A percentile compares a stretch with the other conserved stretches of the same genome.
Conservation (phyloP, 2,888 invertebrate species). For the Villa cingulata region DNA sequence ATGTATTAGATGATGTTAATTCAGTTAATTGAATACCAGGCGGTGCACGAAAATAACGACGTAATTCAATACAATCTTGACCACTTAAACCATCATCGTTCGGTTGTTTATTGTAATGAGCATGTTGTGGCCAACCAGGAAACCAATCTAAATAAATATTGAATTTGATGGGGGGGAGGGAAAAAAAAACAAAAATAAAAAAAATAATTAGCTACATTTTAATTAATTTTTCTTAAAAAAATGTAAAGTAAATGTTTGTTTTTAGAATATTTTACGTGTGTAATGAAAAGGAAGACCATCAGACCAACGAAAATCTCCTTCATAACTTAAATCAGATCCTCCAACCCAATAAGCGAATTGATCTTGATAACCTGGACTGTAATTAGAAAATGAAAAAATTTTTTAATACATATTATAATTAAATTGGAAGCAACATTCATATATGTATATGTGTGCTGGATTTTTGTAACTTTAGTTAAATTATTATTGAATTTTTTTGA, state of each 20-base stretch:
- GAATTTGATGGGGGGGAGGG: too few species aligned
- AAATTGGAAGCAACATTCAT: too few species aligned
- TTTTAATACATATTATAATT: too few species aligned
- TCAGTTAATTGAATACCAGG: slow-evolving; percentile 28
- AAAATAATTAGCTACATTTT: too few species aligned
- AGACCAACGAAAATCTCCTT: slow-evolving; percentile 70
- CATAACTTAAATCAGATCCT: slow-evolving; percentile 59
- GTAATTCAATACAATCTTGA: slow-evolving; percentile 68
- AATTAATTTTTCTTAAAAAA: too few species aligned
- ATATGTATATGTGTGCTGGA: too few species aligned
- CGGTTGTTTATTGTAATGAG: slow-evolving; percentile 53
- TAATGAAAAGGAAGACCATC: slow-evolving; percentile 60
- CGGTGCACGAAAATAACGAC: slow-evolving; percentile 50
- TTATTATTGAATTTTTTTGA: too few species aligned
- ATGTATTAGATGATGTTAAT: slow-evolving; percentile 40
- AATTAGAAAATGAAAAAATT: slow-evolving; percentile 14
- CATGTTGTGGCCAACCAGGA: slow-evolving; percentile 61
- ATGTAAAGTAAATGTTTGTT: too few species aligned
- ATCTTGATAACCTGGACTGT: slow-evolving; percentile 54
- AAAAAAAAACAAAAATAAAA: background rate
- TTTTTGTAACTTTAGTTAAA: too few species aligned
- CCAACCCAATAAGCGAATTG: slow-evolving; percentile 70
- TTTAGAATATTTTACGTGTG: slow-evolving; percentile 41
- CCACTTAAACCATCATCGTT: slow-evolving; percentile 70
- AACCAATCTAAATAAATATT: slow-evolving; percentile 55